Evolutionary conservation across 1,140 invertebrate genomes (phyloP).

Genomic region (Stratiolaelaps scimitus): DNA sequence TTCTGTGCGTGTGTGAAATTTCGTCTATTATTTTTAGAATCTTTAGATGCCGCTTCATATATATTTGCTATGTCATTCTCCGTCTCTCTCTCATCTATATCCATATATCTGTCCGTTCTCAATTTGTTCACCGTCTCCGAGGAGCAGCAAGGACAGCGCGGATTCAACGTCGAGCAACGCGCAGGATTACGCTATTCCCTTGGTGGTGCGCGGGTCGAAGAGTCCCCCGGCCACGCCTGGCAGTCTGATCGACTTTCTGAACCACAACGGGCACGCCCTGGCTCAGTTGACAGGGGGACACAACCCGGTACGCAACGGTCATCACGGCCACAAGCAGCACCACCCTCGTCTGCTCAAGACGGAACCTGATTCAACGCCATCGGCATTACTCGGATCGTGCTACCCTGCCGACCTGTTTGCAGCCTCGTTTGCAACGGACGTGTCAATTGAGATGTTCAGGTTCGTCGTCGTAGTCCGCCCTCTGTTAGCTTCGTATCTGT

Average conservation of each 20-base stretch:
- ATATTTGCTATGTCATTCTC: no score
- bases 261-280: slow-evolving; percentile 5
- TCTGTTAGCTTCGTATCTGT: no score
- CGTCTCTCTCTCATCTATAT: no score
- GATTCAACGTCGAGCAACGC: slow-evolving; percentile 10
- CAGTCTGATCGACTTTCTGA: background rate
- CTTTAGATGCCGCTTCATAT: no score
- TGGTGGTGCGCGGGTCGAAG: background rate
- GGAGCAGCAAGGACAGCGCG: slow-evolving; percentile 6
- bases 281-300: no score
- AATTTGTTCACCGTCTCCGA: background rate
- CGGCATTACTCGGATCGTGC: background rate
- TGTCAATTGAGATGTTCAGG: slow-evolving; percentile 26
- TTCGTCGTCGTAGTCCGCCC: no score
- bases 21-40: no score
- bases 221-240: slow-evolving; percentile 3
- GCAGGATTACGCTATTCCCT: slow-evolving; percentile 18
- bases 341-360: background rate
- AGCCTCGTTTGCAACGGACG: slow-evolving; percentile 20
- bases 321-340: no score
- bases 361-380: slow-evolving; percentile 18
- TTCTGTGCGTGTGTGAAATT: no score
- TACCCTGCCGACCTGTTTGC: slow-evolving; percentile 21
- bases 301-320: no score
- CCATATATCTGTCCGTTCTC: no score